Conservation (phyloP, 2,888 invertebrate species). For the Slavum lentiscoides region DNA sequence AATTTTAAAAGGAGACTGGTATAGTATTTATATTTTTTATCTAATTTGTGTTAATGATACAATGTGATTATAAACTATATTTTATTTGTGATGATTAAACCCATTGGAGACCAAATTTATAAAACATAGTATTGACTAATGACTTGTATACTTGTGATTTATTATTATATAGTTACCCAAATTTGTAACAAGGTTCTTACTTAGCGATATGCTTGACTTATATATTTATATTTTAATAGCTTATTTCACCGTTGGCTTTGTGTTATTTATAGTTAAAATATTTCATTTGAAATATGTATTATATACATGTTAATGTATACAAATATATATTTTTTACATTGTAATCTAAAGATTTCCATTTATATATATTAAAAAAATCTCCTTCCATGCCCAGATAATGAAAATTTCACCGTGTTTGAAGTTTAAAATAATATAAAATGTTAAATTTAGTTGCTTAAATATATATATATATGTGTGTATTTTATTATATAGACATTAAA, state of each 20-base stretch:
- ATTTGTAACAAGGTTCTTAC: not conserved
- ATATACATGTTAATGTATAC: conserved; percentile 9
- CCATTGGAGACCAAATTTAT: not conserved
- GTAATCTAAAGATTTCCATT: not conserved
- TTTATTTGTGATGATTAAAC: not conserved
- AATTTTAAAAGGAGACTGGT: conserved; percentile 28
- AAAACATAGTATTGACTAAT: not conserved
- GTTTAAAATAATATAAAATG: not conserved
- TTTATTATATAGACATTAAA: not conserved
- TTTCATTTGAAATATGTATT: not conserved
- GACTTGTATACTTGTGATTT: conserved; percentile 7
- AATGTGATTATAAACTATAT: not conserved
- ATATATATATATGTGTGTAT: not conserved
- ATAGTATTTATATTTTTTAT: conserved; percentile 15
- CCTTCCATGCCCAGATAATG: no score
- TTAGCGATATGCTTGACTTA: not conserved
- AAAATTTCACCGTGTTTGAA: not conserved
- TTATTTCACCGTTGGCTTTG: conserved; percentile 8
- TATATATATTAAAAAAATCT: not conserved
- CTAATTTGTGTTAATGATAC: not conserved
- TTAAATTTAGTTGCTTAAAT: not conserved
- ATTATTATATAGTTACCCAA: not conserved
- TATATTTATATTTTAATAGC: conserved; percentile 1
- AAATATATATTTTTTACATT: not conserved
- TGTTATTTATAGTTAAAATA: not conserved